These are phyloP conservation scores for Rana temporaria DNA, from an alignment of 2,113 vertebrate genomes.

Conservation along the genomic window DNA sequence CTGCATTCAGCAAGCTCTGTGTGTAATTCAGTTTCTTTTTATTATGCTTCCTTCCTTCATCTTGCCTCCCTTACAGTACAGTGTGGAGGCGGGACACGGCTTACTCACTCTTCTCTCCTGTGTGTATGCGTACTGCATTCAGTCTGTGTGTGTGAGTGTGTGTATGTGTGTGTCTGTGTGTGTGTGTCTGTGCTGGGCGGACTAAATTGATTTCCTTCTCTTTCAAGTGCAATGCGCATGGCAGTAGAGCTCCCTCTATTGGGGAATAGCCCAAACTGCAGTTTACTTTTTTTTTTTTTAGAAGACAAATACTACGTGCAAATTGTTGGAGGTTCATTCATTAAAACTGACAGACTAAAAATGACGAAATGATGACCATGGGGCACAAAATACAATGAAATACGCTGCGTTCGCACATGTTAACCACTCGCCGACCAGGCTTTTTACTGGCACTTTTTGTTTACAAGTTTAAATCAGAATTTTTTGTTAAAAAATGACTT, in stretches of 20 bases:
- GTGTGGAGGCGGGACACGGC: constrained; percentile 48
- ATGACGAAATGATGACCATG: no score
- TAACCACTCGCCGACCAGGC: no score
- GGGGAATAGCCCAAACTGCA: neutral
- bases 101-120: neutral
- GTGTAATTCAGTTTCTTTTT: constrained; percentile 45
- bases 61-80: constrained; percentile 17
- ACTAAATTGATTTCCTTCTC: constrained; percentile 40
- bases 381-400: no score
- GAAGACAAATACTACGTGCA: neutral
- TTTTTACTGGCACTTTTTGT: no score
- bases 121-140: neutral
- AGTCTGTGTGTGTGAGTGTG: neutral
- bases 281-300: neutral
- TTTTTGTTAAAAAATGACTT: no score
- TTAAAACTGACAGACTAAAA: no score
- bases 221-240: neutral
- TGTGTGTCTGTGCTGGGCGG: constrained; percentile 8
- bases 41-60: constrained; percentile 46
- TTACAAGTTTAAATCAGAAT: no score
- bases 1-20: neutral
- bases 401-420: no score
- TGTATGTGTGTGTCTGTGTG: neutral
- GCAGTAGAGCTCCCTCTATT: constrained; percentile 15
- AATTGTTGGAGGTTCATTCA: no score